Evolutionary conservation across 2,113 vertebrate species (phyloP), one percentile per base, ranked within the genome.

Genomic region (Recurvirostra avosetta): DNA sequence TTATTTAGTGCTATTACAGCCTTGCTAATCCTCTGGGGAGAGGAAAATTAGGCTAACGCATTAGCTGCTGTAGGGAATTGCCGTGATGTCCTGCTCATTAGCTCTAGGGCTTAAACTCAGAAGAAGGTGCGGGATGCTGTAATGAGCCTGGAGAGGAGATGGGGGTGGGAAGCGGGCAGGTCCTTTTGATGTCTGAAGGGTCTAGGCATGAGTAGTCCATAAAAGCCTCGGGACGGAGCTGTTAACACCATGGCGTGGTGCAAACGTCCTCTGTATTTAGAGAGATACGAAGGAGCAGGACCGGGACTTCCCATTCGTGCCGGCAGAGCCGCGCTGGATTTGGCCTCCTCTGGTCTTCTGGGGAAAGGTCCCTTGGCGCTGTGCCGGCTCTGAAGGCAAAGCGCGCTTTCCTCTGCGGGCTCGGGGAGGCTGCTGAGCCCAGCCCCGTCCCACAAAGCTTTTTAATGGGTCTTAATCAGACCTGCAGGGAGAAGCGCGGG

Each of bases 181-280:
- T 61, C 49, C 92, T 94, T 95, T 92, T 97, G 96, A 96, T 82
- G 91, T 97, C 73, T 89, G 77, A 87, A 94, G 96, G 92, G 91
- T 78, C 95, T 49, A 32, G 58, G 53, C 73, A 84, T 96, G 89
- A 94, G 80, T 77, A 68, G 62, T 59, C 68, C 58, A 8, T 40
- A 43, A 52, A 30, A 81, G 70, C 87, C 62, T 23, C 25, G 50
- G 77, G 66, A 72, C 21, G 15, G 82, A 67, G 90, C 88, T 71
- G 50, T 73, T 50, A 40, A 63, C 5, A 13, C n/a, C n/a, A 13
- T 21, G 86, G 61, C 1, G 7, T 40, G 86, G n/a, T 49, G 63
- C 15, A 19, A 67, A 56, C 0, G 2, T 59, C 27, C 73, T 56
- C 74, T 88, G 67, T 93, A 5, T 23, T 88, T 80, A 88, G 59